A percentile compares a stretch with the other conserved stretches of the same genome.
Conservation (phyloP, 2,797 vertebrate species). For the Alosa sapidissima region DNA sequence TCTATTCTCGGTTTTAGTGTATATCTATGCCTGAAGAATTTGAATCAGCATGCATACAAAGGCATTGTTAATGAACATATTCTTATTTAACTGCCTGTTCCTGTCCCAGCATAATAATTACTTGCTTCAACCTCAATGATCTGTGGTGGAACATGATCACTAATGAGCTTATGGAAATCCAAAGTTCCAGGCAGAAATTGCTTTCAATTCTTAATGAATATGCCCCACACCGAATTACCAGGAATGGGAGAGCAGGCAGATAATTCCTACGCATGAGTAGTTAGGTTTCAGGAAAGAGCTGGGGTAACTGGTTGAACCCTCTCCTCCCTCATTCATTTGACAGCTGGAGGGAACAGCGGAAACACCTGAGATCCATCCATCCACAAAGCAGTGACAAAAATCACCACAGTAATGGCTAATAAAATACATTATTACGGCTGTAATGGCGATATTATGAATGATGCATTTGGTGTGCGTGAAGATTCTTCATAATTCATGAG, state of each 20-base stretch:
- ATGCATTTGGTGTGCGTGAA: not conserved
- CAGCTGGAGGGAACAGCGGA: conserved; percentile 18
- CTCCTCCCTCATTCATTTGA: conserved; percentile 29
- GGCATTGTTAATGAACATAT: conserved; percentile 66
- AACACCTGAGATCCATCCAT: conserved; percentile 24
- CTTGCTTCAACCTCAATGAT: conserved; percentile 62
- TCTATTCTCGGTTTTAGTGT: conserved; percentile 51
- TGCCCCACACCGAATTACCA: conserved; percentile 53
- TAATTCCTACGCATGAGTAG: conserved; percentile 35
- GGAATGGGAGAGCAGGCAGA: conserved; percentile 45
- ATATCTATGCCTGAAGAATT: conserved; percentile 55
- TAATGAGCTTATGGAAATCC: conserved; percentile 74
- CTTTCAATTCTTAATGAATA: conserved; percentile 61
- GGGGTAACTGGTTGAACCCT: conserved; percentile 27
- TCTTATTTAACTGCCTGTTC: conserved; percentile 61
- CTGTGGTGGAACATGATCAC: conserved; percentile 56
- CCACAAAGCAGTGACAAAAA: conserved; percentile 12
- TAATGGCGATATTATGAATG: conserved; percentile 12
- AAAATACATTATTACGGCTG: not conserved
- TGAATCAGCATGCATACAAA: conserved; percentile 59
- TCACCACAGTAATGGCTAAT: conserved; percentile 32
- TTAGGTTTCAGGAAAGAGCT: conserved; percentile 41
- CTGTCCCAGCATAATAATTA: conserved; percentile 63
- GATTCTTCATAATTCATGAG: conserved; percentile 20
- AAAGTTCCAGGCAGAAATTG: conserved; percentile 60